Percentiles rank a stretch among this genome's conserved stretches.
These are phyloP conservation scores for Amia ocellicauda DNA, from an alignment of 2,113 vertebrate genomes.

Conservation along the genomic window DNA sequence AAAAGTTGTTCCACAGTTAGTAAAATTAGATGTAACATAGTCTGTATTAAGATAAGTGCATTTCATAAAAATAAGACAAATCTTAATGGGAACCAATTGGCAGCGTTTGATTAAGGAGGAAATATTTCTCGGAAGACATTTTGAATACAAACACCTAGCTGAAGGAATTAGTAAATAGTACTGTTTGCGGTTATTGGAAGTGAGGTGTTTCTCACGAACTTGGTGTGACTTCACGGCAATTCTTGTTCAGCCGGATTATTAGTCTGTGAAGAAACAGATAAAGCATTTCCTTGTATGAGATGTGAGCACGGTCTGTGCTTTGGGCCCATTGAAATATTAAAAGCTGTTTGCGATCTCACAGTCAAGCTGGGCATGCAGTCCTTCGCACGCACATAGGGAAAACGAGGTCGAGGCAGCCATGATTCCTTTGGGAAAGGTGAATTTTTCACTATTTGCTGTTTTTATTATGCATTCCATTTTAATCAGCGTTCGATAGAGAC, in stretches of 20 bases:
- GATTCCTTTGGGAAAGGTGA: conserved; percentile 37
- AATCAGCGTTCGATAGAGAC: background rate
- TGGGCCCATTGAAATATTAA: conserved; percentile 83
- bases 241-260: conserved; percentile 61
- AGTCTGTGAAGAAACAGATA: conserved; percentile 66
- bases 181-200: too few relatives aligned
- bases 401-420: conserved; percentile 46
- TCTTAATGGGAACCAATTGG: too few relatives aligned
- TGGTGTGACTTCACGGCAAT: conserved; percentile 45
- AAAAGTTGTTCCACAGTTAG: too few relatives aligned
- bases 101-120: too few relatives aligned
- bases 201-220: conserved; percentile 24
- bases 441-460: conserved; percentile 20
- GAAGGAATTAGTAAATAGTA: too few relatives aligned
- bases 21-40: too few relatives aligned
- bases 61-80: too few relatives aligned
- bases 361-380: conserved; percentile 60
- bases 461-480: conserved; percentile 4
- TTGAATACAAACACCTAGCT: too few relatives aligned
- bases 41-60: too few relatives aligned
- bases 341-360: conserved; percentile 73
- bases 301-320: conserved; percentile 70
- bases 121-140: too few relatives aligned
- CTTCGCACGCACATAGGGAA: conserved; percentile 55
- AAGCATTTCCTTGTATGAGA: conserved; percentile 77